Percentiles rank a stretch among this genome's conserved stretches.
These are phyloP conservation scores for Invenusta paracnida DNA, from an alignment of 2,888 invertebrate genomes.

Conservation along the genomic window DNA sequence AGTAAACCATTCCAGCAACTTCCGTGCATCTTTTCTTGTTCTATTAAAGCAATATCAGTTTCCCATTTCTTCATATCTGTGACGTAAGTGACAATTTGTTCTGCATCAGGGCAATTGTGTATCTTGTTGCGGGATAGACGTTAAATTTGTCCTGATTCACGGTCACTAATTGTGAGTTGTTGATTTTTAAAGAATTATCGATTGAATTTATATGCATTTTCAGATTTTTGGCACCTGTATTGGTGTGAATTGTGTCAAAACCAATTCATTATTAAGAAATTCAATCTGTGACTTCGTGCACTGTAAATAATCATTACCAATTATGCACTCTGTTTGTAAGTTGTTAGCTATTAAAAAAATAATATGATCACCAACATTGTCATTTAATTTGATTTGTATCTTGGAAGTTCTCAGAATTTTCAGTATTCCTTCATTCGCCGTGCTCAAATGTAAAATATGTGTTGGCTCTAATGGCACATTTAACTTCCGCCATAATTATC, in stretches of 20 bases:
- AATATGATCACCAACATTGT: neutral
- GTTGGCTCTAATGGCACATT: neutral
- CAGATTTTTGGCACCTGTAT: too few species aligned
- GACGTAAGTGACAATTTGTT: neutral
- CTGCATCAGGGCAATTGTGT: neutral
- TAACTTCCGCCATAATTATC: neutral
- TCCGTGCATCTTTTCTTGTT: neutral
- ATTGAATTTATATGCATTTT: too few species aligned
- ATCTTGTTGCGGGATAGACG: neutral
- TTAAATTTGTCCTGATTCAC: neutral
- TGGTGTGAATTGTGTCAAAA: too few species aligned
- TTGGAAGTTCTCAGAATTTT: neutral
- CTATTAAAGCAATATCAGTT: neutral
- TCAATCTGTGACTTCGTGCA: neutral
- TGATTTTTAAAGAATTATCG: too few species aligned
- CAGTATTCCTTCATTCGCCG: neutral
- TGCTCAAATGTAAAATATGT: neutral
- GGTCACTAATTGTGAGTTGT: neutral
- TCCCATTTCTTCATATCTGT: neutral
- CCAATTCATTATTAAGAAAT: neutral
- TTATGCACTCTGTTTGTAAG: neutral
- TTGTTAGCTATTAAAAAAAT: neutral
- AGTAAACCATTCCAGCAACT: neutral
- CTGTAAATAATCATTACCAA: neutral
- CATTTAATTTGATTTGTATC: neutral